Evolutionary conservation across 2,888 invertebrate species (phyloP).

Genomic region (Ochropleura plecta): DNA sequence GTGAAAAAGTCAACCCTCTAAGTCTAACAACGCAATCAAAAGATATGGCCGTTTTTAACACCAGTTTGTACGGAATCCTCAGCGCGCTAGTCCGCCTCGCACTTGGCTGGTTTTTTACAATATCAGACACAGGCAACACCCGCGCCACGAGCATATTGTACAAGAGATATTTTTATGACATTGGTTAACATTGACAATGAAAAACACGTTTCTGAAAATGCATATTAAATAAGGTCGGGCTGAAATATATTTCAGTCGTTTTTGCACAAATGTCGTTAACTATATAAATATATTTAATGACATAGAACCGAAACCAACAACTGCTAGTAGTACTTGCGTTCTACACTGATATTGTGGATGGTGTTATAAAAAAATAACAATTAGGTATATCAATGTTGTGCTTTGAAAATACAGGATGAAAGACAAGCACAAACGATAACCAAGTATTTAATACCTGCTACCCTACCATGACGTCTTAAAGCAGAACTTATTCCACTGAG

Average conservation of each 20-base stretch:
- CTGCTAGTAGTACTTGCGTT: background rate
- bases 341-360: background rate
- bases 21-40: too few relatives aligned
- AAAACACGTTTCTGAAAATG: background rate
- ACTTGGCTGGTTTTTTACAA: too few relatives aligned
- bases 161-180: background rate
- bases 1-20: too few relatives aligned
- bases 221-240: background rate
- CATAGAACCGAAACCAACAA: background rate
- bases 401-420: background rate
- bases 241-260: background rate
- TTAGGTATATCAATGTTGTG: background rate
- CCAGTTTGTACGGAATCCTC: too few relatives aligned
- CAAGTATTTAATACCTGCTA: too few relatives aligned
- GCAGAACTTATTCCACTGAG: too few relatives aligned
- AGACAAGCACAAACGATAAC: too few relatives aligned
- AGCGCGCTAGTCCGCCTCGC: too few relatives aligned
- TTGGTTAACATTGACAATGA: background rate
- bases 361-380: constrained; percentile 17
- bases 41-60: too few relatives aligned
- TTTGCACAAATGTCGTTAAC: too few relatives aligned
- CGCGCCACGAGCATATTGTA: background rate
- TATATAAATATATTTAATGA: background rate
- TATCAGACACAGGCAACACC: background rate
- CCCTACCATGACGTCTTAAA: too few relatives aligned